Conservation (phyloP, 2,888 invertebrate genomes). For the Thereva unica region DNA sequence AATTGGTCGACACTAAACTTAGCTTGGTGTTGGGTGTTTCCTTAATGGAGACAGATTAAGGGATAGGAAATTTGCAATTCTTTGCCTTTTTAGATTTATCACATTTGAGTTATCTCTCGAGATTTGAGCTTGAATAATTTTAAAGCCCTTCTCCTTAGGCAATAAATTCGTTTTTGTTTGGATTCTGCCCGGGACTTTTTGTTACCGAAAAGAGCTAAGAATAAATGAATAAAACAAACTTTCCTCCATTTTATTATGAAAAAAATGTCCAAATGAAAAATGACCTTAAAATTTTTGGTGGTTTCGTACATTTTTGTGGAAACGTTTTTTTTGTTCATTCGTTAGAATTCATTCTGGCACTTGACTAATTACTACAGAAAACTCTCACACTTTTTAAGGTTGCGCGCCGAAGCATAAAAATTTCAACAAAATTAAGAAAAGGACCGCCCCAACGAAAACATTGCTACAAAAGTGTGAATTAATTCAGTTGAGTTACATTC, state of each 20-base stretch:
- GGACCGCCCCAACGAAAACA: slow-evolving; percentile 19
- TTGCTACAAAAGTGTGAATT: slow-evolving; percentile 26
- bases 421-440: slow-evolving; percentile 22
- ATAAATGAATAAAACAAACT: slow-evolving; percentile 3
- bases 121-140: too few relatives aligned
- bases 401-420: slow-evolving; percentile 18
- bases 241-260: background rate
- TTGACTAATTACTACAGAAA: slow-evolving; percentile 25
- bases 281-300: slow-evolving; percentile 12
- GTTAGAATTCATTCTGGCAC: slow-evolving; percentile 25
- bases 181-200: too few relatives aligned
- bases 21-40: too few relatives aligned
- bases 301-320: slow-evolving; percentile 10
- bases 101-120: too few relatives aligned
- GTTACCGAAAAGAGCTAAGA: too few relatives aligned
- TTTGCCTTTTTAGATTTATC: too few relatives aligned
- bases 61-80: too few relatives aligned
- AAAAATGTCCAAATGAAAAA: slow-evolving; percentile 16
- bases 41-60: too few relatives aligned
- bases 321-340: slow-evolving; percentile 12
- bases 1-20: slow-evolving; percentile 15
- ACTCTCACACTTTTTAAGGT: slow-evolving; percentile 24
- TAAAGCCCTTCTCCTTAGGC: too few relatives aligned
- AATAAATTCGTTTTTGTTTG: too few relatives aligned
- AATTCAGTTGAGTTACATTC: slow-evolving; percentile 29